These are phyloP conservation scores for Frieseomelitta varia DNA, from an alignment of 1,140 invertebrate species.

Conservation along the genomic window DNA sequence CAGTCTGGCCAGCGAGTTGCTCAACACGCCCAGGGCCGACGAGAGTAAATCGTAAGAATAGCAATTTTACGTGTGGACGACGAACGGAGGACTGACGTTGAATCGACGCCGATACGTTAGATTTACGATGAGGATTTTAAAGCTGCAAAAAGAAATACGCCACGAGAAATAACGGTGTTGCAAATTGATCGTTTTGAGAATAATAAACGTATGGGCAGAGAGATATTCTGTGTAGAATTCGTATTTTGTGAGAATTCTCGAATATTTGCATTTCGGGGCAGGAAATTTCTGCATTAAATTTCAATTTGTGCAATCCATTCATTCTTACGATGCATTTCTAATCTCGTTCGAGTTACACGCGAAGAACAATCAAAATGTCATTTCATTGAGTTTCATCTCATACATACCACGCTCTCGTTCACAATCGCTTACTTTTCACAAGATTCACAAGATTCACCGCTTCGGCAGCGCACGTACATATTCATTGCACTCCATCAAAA, in stretches of 20 bases:
- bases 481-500: conserved; percentile 37
- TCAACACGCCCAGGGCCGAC: conserved; percentile 73
- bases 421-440: conserved; percentile 56
- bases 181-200: neutral
- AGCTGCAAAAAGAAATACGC: neutral
- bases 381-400: neutral
- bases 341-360: neutral
- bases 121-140: neutral
- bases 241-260: neutral
- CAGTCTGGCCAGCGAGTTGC: conserved; percentile 77
- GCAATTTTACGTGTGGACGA: conserved; percentile 44
- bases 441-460: conserved; percentile 48
- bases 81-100: neutral
- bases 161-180: neutral
- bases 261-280: neutral
- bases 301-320: neutral
- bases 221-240: neutral
- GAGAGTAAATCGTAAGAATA: conserved; percentile 73
- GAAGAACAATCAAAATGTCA: neutral
- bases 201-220: neutral
- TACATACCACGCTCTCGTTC: conserved; percentile 51
- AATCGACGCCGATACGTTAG: conserved; percentile 10
- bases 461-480: conserved; percentile 31
- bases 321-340: neutral
- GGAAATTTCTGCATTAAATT: neutral